Percentiles rank a stretch among this genome's conserved stretches.
Evolutionary conservation across 2,113 vertebrate species (phyloP).

Genomic region (Siphamia tubifer): DNA sequence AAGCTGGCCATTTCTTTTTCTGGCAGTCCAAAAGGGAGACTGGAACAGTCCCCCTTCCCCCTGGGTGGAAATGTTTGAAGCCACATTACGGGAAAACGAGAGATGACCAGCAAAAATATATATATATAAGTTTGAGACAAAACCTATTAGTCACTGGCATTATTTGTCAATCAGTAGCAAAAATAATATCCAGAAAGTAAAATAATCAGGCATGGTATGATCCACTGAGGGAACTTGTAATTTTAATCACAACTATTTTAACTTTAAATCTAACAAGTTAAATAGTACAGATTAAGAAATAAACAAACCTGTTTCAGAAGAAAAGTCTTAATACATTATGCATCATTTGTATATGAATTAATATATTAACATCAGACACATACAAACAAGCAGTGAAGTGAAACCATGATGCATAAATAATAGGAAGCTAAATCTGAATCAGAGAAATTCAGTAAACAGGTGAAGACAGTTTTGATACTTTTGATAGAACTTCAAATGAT

Average conservation of each 20-base stretch:
- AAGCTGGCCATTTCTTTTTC: conserved; percentile 36
- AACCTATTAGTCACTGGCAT: conserved; percentile 3
- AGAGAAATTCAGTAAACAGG: not conserved
- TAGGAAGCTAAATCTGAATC: conserved; percentile 17
- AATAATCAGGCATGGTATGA: not conserved
- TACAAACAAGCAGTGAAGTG: not conserved
- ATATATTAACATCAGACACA: conserved; percentile 20
- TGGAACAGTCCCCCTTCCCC: conserved; percentile 42
- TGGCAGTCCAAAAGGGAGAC: conserved; percentile 64
- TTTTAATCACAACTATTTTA: not conserved
- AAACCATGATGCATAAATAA: conserved; percentile 1
- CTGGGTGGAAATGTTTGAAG: conserved; percentile 51
- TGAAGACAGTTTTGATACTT: too few species aligned
- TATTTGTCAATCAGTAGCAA: conserved; percentile 1
- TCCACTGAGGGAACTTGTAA: not conserved
- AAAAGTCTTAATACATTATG: conserved; percentile 21
- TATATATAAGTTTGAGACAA: conserved; percentile 6
- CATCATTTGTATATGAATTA: not conserved
- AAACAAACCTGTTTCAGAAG: conserved; percentile 29
- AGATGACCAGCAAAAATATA: conserved; percentile 48
- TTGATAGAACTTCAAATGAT: too few species aligned
- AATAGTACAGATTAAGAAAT: not conserved
- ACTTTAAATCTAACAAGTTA: not conserved
- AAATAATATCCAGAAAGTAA: not conserved
- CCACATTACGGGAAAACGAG: conserved; percentile 55